Percentiles rank a stretch among this genome's conserved stretches.
These are phyloP conservation scores for Anabacerthia variegaticeps DNA, from an alignment of 2,797 vertebrate species.

Conservation along the genomic window DNA sequence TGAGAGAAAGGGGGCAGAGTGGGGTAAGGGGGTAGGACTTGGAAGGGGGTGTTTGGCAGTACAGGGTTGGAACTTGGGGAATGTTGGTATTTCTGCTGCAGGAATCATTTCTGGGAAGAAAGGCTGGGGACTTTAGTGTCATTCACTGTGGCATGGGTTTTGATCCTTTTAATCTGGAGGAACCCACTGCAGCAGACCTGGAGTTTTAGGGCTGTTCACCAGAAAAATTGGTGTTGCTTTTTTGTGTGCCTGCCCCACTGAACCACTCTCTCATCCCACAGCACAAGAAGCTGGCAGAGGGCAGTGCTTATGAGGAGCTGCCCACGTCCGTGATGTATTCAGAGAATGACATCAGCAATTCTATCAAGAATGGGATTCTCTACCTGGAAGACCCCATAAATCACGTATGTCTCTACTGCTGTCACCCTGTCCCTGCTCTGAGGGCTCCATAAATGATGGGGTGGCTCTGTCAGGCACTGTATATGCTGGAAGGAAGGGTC, in stretches of 20 bases:
- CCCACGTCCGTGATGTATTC: constrained; percentile 92
- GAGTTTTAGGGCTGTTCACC: background rate
- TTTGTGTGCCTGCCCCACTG: background rate
- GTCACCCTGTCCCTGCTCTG: background rate
- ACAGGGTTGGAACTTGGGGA: background rate
- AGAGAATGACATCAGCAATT: constrained; percentile 99
- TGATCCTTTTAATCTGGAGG: background rate
- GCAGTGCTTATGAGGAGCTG: constrained; percentile 95
- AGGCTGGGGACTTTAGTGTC: background rate
- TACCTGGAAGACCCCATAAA: constrained; percentile 98
- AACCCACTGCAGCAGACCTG: background rate
- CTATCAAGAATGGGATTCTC: constrained; percentile 97
- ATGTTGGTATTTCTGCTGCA: background rate
- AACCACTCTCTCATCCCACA: constrained; percentile 22
- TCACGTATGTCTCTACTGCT: constrained; percentile 76
- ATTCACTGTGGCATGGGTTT: background rate
- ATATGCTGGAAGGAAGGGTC: background rate
- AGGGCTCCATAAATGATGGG: rapidly evolving
- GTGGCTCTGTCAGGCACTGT: background rate
- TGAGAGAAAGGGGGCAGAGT: background rate
- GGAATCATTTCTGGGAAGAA: background rate
- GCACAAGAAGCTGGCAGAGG: constrained; percentile 99
- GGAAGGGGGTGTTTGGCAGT: background rate
- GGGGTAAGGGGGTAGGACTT: background rate
- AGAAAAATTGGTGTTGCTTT: background rate